These are phyloP conservation scores for Pocota personata DNA, from an alignment of 2,888 invertebrate species.

Conservation along the genomic window DNA sequence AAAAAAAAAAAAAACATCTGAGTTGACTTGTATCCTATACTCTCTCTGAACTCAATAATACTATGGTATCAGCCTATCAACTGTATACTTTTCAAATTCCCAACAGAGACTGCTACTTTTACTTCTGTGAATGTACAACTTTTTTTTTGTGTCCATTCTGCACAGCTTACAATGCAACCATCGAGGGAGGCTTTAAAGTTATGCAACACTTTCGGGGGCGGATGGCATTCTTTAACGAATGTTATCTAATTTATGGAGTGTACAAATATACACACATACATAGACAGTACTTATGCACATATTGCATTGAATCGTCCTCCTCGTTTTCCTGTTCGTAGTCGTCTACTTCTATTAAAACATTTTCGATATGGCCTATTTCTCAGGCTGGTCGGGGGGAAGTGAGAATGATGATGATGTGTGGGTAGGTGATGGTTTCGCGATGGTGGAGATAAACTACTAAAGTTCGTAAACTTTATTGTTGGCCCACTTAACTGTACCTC, in stretches of 20 bases:
- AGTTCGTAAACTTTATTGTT: conserved; percentile 72
- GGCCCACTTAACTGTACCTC: conserved; percentile 65
- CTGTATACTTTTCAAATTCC: conserved; percentile 43
- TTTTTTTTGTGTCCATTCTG: conserved; percentile 22
- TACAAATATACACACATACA: not conserved
- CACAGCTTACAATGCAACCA: conserved; percentile 34
- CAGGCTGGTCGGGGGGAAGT: conserved; percentile 33
- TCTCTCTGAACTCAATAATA: conserved; percentile 5
- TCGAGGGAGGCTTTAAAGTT: conserved; percentile 50
- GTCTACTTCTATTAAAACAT: conserved; percentile 66
- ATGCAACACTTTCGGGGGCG: conserved; percentile 62
- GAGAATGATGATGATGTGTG: conserved; percentile 67
- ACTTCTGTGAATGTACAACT: conserved; percentile 48
- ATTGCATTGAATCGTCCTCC: conserved; percentile 50
- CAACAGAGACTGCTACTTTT: conserved; percentile 28
- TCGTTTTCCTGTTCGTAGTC: conserved; percentile 11
- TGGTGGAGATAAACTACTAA: conserved; percentile 71
- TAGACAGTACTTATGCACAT: conserved; percentile 32
- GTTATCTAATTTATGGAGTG: conserved; percentile 64
- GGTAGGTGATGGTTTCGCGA: conserved; percentile 68
- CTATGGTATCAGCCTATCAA: conserved; percentile 19
- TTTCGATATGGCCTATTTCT: conserved; percentile 71
- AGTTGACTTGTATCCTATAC: not conserved
- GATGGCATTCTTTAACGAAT: conserved; percentile 62
- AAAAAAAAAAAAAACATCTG: not conserved